Base-by-base conservation (phyloP, 2,113 vertebrate genomes). In the Probosciger aterrimus region DNA sequence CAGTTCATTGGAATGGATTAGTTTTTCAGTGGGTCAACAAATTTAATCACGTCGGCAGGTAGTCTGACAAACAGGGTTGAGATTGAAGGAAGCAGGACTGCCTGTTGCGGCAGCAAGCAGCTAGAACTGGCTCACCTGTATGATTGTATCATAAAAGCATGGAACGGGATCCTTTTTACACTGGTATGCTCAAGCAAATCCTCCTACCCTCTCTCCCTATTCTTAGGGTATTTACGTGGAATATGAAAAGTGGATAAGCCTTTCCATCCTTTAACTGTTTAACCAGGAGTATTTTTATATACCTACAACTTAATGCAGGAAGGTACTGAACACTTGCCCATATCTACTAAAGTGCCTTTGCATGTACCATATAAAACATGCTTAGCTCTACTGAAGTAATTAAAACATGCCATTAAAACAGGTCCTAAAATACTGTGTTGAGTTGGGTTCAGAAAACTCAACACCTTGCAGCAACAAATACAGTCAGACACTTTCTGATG, bases 151-250 rank as follows among this genome's bases (percentile, higher is more conserved):
- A 8, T 55, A 24, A 41, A 52, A 82, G 14, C 43, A 44, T 18
- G 33, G n/a, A 52, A 44, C 18, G n/a, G 7, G 23, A 59, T 74
- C 39, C 46, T 52, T 70, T 93, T 93, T 98, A 80, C 95, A 94
- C 1, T 97, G 96, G 93, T 95, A 94, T 4, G 78, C 89, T 73
- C 93, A 91, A 75, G 96, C 64, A 37, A 76, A 97, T 69, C 95
- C 95, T 11, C 68, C 92, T 37, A 22, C 70, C 79, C 92, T 97
- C 92, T 97, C 97, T 92, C 92, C 95, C 1, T 93, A 84, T 27
- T 98, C 95, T 86, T 97, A 98, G 6, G 50, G 81, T 62, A 89
- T 98, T 84, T 96, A 89, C 89, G 74, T 82, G 0, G 81, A 96
- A 22, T 82, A 64, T 2, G 96, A 97, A 47, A 96, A 96, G 86